A percentile compares a stretch with the other conserved stretches of the same genome.
Conservation (phyloP, 1,140 invertebrate species). For the Thaumetopoea pityocampa region DNA sequence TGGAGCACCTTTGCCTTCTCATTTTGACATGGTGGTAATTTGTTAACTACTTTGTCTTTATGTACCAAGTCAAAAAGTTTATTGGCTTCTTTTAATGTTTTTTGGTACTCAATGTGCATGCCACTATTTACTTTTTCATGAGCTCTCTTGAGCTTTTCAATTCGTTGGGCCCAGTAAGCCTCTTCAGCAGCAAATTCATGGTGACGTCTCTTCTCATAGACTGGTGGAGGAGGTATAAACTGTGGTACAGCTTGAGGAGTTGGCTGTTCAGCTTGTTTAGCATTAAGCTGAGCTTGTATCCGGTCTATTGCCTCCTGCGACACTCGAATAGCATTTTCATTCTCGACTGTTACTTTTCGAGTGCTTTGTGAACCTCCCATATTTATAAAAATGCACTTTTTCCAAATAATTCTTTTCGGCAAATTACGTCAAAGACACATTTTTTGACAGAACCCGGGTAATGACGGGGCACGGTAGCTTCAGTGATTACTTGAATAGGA, state of each 20-base stretch:
- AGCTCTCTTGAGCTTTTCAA: slow-evolving; percentile 57
- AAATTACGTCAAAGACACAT: slow-evolving; percentile 64
- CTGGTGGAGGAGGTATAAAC: slow-evolving; percentile 43
- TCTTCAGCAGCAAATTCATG: slow-evolving; percentile 56
- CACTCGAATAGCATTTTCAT: slow-evolving; percentile 66
- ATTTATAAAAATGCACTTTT: slow-evolving; percentile 51
- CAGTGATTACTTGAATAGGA: too few relatives aligned
- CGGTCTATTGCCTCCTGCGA: slow-evolving; percentile 64
- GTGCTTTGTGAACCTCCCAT: slow-evolving; percentile 69
- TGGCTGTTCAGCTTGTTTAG: slow-evolving; percentile 51
- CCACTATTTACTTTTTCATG: slow-evolving; percentile 62
- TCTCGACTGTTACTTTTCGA: slow-evolving; percentile 64
- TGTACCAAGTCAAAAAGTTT: slow-evolving; percentile 53
- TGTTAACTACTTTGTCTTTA: slow-evolving; percentile 52
- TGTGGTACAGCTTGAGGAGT: slow-evolving; percentile 26
- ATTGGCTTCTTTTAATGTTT: slow-evolving; percentile 64
- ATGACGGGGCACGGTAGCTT: too few relatives aligned
- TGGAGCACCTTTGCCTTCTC: slow-evolving; percentile 66
- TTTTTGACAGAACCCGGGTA: slow-evolving; percentile 57
- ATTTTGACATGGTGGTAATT: slow-evolving; percentile 60
- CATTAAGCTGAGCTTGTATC: slow-evolving; percentile 58
- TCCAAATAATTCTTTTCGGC: slow-evolving; percentile 54
- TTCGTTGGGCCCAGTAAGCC: slow-evolving; percentile 60
- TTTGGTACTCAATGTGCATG: slow-evolving; percentile 62
- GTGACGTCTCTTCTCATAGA: slow-evolving; percentile 45